Conservation (phyloP, 2,888 invertebrate species). For the Drosophila quinaria region DNA sequence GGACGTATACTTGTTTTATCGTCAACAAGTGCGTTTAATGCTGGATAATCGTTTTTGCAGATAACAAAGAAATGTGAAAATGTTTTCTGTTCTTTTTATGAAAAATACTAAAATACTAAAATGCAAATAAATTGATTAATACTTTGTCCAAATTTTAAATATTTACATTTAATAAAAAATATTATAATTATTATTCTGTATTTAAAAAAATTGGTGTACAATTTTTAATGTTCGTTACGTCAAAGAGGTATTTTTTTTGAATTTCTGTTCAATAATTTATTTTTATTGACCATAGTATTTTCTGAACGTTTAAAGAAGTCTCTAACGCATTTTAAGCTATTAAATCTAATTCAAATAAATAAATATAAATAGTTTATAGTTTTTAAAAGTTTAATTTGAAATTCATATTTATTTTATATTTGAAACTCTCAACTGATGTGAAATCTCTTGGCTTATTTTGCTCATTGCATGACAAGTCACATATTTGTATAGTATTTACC, state of each 20-base stretch:
- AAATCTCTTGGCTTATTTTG: background rate
- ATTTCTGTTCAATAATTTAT: too few species aligned
- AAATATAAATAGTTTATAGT: background rate
- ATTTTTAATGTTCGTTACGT: too few species aligned
- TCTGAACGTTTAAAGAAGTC: too few species aligned
- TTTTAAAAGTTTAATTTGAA: background rate
- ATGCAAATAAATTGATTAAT: too few species aligned
- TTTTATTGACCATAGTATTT: too few species aligned
- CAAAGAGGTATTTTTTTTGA: too few species aligned
- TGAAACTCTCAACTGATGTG: background rate
- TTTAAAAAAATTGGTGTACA: too few species aligned
- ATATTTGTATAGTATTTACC: slow-evolving; percentile 1
- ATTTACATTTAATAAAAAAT: too few species aligned
- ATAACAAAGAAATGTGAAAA: background rate
- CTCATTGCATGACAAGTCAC: background rate
- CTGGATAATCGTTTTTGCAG: background rate
- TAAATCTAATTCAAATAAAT: background rate
- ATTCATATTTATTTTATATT: background rate
- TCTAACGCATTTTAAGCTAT: too few species aligned
- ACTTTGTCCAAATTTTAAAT: too few species aligned
- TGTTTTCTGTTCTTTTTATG: background rate
- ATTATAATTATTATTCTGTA: too few species aligned
- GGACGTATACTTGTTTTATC: slow-evolving; percentile 32
- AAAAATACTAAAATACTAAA: too few species aligned
- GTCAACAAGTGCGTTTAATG: background rate